Evolutionary conservation across 2,113 vertebrate species (phyloP).

Genomic region (Tretioscincus oriximinensis): DNA sequence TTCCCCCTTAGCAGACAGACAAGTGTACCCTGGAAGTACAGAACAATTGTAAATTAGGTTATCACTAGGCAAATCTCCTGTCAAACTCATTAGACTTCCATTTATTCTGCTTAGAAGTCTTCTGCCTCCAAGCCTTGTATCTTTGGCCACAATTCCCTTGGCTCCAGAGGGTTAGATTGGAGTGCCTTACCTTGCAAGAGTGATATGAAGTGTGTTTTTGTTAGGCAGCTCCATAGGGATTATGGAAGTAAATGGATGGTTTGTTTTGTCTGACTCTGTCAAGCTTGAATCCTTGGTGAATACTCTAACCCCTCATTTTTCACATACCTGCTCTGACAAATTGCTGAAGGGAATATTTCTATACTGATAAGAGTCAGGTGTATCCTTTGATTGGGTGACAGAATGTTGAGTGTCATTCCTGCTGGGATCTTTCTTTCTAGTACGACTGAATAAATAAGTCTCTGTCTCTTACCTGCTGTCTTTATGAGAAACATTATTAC

Average conservation of each 20-base stretch:
- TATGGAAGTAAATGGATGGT: slow-evolving; percentile 4
- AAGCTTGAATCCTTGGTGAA: not conserved
- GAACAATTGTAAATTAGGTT: not conserved
- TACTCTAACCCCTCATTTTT: not conserved
- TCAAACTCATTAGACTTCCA: not conserved
- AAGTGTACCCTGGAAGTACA: not conserved
- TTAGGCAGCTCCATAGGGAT: not conserved
- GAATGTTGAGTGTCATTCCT: not conserved
- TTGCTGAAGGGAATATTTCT: not conserved
- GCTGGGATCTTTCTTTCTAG: not conserved
- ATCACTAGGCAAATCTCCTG: not conserved
- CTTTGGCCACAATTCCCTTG: not conserved
- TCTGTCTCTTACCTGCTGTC: not conserved
- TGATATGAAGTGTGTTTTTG: not conserved
- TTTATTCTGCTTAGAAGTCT: not conserved
- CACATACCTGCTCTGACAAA: not conserved
- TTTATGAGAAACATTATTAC: not conserved
- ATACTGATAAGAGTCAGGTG: not conserved
- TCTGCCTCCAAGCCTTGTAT: not conserved
- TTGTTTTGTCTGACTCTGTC: slow-evolving; percentile 6
- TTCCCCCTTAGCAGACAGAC: not conserved
- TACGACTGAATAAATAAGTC: not conserved
- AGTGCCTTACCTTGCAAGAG: not conserved
- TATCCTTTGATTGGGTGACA: not conserved
- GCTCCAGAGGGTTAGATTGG: not conserved